Base-by-base conservation (phyloP, 92 coral and sea anemone genomes). In the Palythoa grandiflora region DNA sequence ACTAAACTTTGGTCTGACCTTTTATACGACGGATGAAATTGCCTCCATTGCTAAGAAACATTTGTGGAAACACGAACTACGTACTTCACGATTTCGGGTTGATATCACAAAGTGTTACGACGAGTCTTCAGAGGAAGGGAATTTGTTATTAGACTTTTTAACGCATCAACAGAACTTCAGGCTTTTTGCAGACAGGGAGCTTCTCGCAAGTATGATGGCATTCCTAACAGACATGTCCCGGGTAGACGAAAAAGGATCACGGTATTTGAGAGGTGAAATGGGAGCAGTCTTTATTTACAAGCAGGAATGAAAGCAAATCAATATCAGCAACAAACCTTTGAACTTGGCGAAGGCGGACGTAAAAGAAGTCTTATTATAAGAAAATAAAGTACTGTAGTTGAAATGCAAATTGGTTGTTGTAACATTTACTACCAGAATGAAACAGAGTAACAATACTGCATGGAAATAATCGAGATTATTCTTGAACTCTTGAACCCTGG, bases 101-200 rank as follows among this genome's bases (percentile, higher is more conserved):
- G 93, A 90, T 61, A 85, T 90, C 65, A 79, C 87, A 54, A 88
- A 86, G 77, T 90, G 93, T 59, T 88, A 85, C 17, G 88, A 90
- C 70, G 83, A 86, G 40, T 44, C 73, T 3, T 90, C 93, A 11
- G 86, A 81, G 37, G 86, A 81, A 66, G 86, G 86, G 28, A 81
- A 63, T 12, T 81, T 81, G 40, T 53, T 81, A 37, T 68, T 81
- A 68, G 86, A 81, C 75, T 81, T 81, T 81, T 68, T 81, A 75
- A 81, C 86, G 9, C 86, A 81, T 16, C 86, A 81, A 47, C 86
- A 81, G 55, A 81, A 81, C 48, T 81, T 81, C 75, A 81, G 86
- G 75, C 86, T 47, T 17, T 81, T 81, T 50, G 86, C 86, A 5
- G 86, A 68, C 20, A 65, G 60, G 21, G 86, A 81, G 35, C 74